phyloP scores from a whole-genome alignment of 2,113 vertebrate genomes.

The Istiophorus platypterus region DNA sequence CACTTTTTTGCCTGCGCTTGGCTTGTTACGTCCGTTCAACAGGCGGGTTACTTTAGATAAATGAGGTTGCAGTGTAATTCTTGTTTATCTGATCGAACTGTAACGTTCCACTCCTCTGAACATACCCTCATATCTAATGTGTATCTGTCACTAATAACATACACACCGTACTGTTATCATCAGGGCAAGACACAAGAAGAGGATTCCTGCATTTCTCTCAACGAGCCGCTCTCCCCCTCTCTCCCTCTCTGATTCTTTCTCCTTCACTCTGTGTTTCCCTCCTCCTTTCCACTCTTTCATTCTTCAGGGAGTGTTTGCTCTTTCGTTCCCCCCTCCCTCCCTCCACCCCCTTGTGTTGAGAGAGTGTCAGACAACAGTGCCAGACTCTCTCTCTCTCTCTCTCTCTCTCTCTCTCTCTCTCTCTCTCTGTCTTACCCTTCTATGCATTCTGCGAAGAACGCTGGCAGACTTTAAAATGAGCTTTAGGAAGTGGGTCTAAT shows the following conservation, averaged over 20 bases:
- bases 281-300: constrained; percentile 52
- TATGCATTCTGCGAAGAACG: constrained; percentile 55
- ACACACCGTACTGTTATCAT: constrained; percentile 47
- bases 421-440: constrained; percentile 27
- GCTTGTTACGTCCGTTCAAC: constrained; percentile 43
- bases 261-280: constrained; percentile 24
- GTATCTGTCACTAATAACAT: constrained; percentile 57
- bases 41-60: constrained; percentile 48
- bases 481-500: constrained; percentile 79
- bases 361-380: constrained; percentile 60
- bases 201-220: constrained; percentile 65
- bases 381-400: constrained; percentile 40
- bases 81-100: constrained; percentile 51
- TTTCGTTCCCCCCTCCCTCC: constrained; percentile 49
- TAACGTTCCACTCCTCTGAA: constrained; percentile 42
- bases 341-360: constrained; percentile 54
- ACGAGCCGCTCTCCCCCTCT: constrained; percentile 9
- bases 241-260: constrained; percentile 12
- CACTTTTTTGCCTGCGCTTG: constrained; percentile 9
- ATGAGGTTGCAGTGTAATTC: constrained; percentile 50
- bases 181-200: constrained; percentile 36
- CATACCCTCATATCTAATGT: constrained; percentile 44
- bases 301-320: constrained; percentile 62
- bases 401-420: constrained; percentile 11
- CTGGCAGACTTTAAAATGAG: constrained; percentile 74